Conservation (phyloP, 1,140 invertebrate genomes). For the Gonioctena quinquepunctata region DNA sequence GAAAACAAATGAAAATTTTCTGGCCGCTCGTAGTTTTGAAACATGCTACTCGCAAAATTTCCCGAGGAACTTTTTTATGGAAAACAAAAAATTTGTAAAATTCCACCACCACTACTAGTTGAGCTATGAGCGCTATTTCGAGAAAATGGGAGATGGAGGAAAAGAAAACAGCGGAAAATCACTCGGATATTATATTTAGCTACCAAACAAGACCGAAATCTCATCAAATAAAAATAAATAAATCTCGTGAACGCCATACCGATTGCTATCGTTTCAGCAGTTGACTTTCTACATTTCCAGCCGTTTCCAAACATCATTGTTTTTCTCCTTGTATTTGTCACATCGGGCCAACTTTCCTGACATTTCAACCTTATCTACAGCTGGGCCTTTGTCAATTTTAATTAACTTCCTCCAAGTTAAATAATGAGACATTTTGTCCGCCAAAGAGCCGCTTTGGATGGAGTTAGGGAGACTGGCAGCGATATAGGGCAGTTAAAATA, state of each 20-base stretch:
- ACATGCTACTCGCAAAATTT: too few species aligned
- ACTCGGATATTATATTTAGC: too few species aligned
- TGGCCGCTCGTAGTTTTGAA: too few species aligned
- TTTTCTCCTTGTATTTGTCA: conserved; percentile 14
- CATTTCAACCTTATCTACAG: conserved; percentile 1
- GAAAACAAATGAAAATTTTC: too few species aligned
- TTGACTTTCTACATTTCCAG: not conserved
- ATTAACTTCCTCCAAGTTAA: conserved; percentile 7
- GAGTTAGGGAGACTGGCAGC: not conserved
- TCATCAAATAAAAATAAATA: not conserved
- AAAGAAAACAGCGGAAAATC: too few species aligned
- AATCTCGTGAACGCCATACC: not conserved
- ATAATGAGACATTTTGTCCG: conserved; percentile 14
- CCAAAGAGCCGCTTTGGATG: not conserved
- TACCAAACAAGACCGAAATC: too few species aligned
- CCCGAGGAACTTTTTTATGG: too few species aligned
- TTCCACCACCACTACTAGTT: too few species aligned
- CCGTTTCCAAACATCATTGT: not conserved
- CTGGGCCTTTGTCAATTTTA: conserved; percentile 7
- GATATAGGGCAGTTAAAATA: too few species aligned
- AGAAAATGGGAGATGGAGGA: too few species aligned
- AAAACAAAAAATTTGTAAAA: too few species aligned
- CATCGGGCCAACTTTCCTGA: conserved; percentile 4
- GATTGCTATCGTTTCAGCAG: not conserved
- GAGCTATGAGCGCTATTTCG: too few species aligned